Base-by-base conservation (phyloP, 2,888 invertebrate species). In the Cantharis rufa region DNA sequence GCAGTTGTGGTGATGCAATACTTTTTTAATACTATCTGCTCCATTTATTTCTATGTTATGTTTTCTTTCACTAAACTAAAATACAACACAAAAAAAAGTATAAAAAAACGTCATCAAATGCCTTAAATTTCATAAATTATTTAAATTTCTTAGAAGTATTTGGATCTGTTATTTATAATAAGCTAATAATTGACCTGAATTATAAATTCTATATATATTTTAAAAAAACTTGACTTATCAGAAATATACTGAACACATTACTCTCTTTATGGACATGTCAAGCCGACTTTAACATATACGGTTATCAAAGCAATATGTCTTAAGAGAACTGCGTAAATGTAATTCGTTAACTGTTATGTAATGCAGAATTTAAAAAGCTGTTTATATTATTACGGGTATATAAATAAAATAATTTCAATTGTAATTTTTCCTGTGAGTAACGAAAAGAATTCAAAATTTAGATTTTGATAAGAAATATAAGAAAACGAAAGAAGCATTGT, bases 41-140 rank as follows among this genome's bases (percentile, higher is more conserved):
- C 88, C 88, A 76, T 90, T 91, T 15, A 92, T 87, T 85, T 91
- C 90, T 62, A 92, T 87, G 10, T 89, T 89, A 68, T 91, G 90
- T 77, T 90, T 90, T 84, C 91, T 90, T 86, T 92, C 92, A 75
- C 91, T 91, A 80, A 90, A 90, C 93, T 93, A 86, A 85, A 86
- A 71, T 15, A 69, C 10, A 80, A 15, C n/a, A n/a, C 48, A 48
- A 32, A 11, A 11, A 28, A 48, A 48, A 7, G 5, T 1, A 13
- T 32, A 21, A 5, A 21, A 3, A 21, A 21, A 21, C n/a, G 4
- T 24, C 24, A 24, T 24, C 24, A 24, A 9, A 24, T 24, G 24
- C 1, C 24, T 24, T 24, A 24, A 9, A 24, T 24, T 24, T 21
- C 5, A 21, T 21, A 21, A 0, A 0, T 21, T 21, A 21, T 21